A percentile compares a stretch with the other conserved stretches of the same genome.
phyloP scores from a whole-genome alignment of 2,797 vertebrate species.

The Enteromius radiatus region DNA sequence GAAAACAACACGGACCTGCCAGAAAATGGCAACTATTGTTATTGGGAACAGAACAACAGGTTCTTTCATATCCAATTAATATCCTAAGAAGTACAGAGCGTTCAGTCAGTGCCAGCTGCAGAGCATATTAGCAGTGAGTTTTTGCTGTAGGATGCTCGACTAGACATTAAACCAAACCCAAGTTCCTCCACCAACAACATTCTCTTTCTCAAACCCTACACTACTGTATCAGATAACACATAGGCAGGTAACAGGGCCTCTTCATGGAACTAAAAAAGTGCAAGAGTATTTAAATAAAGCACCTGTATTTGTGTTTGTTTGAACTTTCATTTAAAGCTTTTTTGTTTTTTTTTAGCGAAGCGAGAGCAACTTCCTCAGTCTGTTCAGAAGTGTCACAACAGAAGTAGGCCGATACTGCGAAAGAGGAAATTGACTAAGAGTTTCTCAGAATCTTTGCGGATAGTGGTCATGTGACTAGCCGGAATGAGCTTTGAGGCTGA shows the following conservation, averaged over 20 bases:
- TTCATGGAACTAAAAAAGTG: slow-evolving; percentile 25
- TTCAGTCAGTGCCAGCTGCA: not conserved
- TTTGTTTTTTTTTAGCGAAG: slow-evolving; percentile 9
- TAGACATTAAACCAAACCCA: not conserved
- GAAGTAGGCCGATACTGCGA: slow-evolving; percentile 54
- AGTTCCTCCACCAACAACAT: not conserved
- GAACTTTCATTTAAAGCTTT: not conserved
- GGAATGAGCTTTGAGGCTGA: slow-evolving; percentile 69
- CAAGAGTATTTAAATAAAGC: slow-evolving; percentile 27
- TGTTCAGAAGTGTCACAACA: slow-evolving; percentile 47
- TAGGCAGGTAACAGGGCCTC: slow-evolving; percentile 6
- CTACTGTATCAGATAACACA: not conserved
- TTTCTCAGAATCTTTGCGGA: slow-evolving; percentile 75
- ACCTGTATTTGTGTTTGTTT: not conserved
- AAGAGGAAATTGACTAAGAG: slow-evolving; percentile 70
- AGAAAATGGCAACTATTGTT: slow-evolving; percentile 31
- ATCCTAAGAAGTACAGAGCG: not conserved
- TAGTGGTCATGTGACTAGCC: slow-evolving; percentile 81
- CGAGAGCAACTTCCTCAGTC: slow-evolving; percentile 29
- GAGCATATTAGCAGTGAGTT: not conserved
- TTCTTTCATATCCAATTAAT: slow-evolving; percentile 25
- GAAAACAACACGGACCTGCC: slow-evolving; percentile 32
- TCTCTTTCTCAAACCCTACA: not conserved
- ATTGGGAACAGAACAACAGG: slow-evolving; percentile 3
- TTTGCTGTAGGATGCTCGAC: not conserved